phyloP scores from a whole-genome alignment of 1,140 invertebrate genomes.

The Papilio helenus region DNA sequence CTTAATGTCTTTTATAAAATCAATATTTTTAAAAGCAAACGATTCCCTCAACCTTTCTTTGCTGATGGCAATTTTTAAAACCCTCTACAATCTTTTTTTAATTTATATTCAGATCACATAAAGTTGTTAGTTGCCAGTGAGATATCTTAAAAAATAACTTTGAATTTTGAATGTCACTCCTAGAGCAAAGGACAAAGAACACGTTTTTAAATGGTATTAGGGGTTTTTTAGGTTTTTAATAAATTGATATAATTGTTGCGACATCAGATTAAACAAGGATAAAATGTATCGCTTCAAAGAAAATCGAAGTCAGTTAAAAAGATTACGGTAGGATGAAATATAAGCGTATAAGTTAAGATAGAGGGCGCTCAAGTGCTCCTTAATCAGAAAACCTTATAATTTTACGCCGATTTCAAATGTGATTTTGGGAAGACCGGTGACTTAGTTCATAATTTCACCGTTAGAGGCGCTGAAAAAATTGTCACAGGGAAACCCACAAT shows the following conservation, averaged over 20 bases:
- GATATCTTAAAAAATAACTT: neutral
- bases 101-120: conserved; percentile 11
- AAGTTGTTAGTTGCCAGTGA: neutral
- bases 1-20: no score
- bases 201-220: conserved; percentile 6
- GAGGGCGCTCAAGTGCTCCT: no score
- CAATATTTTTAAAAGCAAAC: neutral
- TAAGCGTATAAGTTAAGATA: no score
- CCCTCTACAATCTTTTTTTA: neutral
- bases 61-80: neutral
- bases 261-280: neutral
- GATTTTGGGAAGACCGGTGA: no score
- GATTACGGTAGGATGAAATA: neutral
- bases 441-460: neutral
- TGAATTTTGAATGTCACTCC: neutral
- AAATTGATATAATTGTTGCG: neutral
- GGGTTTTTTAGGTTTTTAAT: conserved; percentile 3
- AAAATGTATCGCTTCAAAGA: neutral
- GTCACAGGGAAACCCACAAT: no score
- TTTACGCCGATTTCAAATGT: no score
- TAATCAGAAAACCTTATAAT: no score
- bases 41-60: neutral
- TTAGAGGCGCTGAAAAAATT: no score
- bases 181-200: conserved; percentile 13
- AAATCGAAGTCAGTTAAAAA: no score